Evolutionary conservation across 2,797 vertebrate species (phyloP).

Genomic region (Acanthis flammea): DNA sequence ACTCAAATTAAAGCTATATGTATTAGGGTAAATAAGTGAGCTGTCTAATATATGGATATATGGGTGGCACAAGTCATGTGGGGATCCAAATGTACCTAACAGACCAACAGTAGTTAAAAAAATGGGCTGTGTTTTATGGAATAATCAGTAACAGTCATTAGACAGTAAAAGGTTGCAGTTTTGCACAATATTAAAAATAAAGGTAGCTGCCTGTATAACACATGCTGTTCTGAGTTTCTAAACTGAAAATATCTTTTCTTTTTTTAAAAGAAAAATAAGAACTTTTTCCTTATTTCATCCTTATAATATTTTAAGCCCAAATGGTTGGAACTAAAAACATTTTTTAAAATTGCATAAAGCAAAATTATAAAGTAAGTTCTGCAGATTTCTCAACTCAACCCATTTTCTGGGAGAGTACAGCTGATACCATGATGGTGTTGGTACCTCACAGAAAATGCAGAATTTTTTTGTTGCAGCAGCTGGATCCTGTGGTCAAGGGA

Average conservation of each 20-base stretch:
- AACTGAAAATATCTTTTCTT: not conserved
- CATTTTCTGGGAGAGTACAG: not conserved
- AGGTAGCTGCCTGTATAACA: not conserved
- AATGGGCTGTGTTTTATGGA: not conserved
- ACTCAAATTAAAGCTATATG: not conserved
- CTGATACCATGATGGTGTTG: not conserved
- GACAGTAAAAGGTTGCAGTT: not conserved
- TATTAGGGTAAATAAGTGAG: not conserved
- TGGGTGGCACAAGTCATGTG: not conserved
- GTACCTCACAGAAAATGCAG: not conserved
- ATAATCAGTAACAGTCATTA: not conserved
- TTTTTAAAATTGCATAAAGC: not conserved
- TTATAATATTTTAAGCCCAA: not conserved
- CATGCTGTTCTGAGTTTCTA: not conserved
- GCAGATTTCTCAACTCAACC: not conserved
- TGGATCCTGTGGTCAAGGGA: not conserved
- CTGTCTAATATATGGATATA: not conserved
- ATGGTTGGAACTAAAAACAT: not conserved
- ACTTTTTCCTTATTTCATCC: not conserved
- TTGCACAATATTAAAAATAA: not conserved
- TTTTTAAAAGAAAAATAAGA: not conserved
- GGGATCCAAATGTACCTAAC: not conserved
- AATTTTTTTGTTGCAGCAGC: not conserved
- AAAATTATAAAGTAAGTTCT: not conserved
- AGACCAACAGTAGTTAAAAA: not conserved